Conservation (phyloP, 2,888 invertebrate genomes). For the Apotomis turbidana region DNA sequence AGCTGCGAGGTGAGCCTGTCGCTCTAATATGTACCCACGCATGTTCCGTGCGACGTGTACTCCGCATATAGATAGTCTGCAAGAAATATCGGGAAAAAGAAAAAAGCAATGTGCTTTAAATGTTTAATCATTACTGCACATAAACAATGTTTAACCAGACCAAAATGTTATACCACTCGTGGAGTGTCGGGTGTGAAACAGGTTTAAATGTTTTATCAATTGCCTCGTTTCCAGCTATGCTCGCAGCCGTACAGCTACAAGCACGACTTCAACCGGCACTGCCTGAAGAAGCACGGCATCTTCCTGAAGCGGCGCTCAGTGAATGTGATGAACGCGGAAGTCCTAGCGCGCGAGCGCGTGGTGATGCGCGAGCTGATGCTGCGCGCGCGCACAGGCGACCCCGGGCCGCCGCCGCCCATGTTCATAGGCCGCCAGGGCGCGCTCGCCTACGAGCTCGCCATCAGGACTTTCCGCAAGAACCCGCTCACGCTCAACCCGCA, state of each 20-base stretch:
- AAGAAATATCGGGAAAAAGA: too few relatives aligned
- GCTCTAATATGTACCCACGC: too few relatives aligned
- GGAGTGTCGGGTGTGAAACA: too few relatives aligned
- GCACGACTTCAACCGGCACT: constrained; percentile 71
- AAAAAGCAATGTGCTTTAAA: too few relatives aligned
- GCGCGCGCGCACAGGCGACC: constrained; percentile 52
- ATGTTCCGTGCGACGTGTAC: not conserved
- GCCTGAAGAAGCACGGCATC: constrained; percentile 72
- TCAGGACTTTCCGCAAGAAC: constrained; percentile 57
- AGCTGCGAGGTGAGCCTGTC: constrained; percentile 63
- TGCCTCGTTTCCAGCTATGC: constrained; percentile 58
- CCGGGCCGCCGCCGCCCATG: constrained; percentile 54
- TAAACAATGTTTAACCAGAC: too few relatives aligned
- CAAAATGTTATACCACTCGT: too few relatives aligned
- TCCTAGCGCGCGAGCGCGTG: constrained; percentile 58
- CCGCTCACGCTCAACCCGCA: constrained; percentile 53
- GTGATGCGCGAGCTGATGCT: constrained; percentile 62
- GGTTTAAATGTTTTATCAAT: not conserved
- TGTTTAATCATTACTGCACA: too few relatives aligned
- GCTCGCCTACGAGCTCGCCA: constrained; percentile 58
- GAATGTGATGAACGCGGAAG: constrained; percentile 67
- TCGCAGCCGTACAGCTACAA: constrained; percentile 74
- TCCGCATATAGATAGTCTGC: too few relatives aligned
- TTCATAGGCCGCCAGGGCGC: constrained; percentile 62
- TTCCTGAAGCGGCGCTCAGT: constrained; percentile 64